Base-by-base conservation (phyloP, 2,113 vertebrate genomes). In the Pelecanus crispus region DNA sequence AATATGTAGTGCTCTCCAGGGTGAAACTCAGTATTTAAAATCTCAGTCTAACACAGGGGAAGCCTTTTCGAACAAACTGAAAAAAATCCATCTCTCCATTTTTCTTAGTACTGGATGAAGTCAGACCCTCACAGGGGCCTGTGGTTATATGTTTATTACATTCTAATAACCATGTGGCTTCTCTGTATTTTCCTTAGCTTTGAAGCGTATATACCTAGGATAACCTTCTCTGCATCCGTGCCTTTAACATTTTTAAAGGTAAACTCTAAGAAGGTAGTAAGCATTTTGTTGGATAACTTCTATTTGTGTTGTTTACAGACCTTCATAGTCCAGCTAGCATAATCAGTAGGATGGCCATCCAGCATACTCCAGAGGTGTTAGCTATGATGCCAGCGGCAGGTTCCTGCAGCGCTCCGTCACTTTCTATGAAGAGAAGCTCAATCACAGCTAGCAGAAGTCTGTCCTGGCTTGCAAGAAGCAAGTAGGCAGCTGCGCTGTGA, bases 341-440 rank as follows among this genome's bases (percentile, higher is more conserved):
- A 11, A 62, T 42, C 15, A 13, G 47, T 44, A n/a, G 34, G 22
- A 16, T 67, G n/a, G n/a, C 36, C 20, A 8, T 71, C 4, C 16
- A 62, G 28, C 10, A 17, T 52, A 5, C 26, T 52, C 21, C 28
- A 62, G 25, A 72, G 31, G 13, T 56, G 16, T 79, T 61, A 72
- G 34, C 17, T 66, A 0, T 14, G 11, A 40, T 72, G 47, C 21
- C 5, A 7, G 4, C 0, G 4, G 9, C 29, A 31, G 10, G 10
- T 42, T 87, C 56, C 73, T 73, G 45, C 50, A 68, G 11, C 1
- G 2, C 7, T 29, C 24, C 13, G 11, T 34, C 25, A 10, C 6
- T 49, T 84, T 80, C 36, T 44, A 0, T 34, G 17, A 70, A 52
- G 67, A 24, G 32, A 77, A 38, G 6, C 42, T 93, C 15, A 36